Evolutionary conservation across 2,113 vertebrate species (phyloP).

Genomic region (Urocitellus parryii): DNA sequence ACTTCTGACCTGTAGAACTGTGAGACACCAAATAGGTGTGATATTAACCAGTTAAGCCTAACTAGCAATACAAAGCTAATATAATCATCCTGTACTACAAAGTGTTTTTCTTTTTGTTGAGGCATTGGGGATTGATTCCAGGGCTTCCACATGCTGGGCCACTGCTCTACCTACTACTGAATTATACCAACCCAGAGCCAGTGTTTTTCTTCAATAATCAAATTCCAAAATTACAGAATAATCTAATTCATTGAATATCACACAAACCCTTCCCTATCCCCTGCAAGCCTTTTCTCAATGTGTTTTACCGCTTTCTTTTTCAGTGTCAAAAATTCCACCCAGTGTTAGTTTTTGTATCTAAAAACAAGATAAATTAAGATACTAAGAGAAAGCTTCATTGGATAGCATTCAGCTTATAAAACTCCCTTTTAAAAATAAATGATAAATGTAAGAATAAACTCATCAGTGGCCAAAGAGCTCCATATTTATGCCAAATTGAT

Average conservation of each 20-base stretch:
- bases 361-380: constrained; percentile 49
- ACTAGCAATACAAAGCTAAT: neutral
- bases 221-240: neutral
- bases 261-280: neutral
- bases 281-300: constrained; percentile 29
- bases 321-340: neutral
- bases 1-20: constrained; percentile 23
- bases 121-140: too few species aligned
- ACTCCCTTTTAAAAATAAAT: constrained; percentile 27
- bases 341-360: constrained; percentile 32
- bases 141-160: too few species aligned
- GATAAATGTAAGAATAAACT: constrained; percentile 54
- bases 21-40: neutral
- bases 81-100: neutral
- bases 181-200: neutral
- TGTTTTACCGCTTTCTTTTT: constrained; percentile 1
- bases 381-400: constrained; percentile 44
- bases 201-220: neutral
- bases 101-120: too few species aligned
- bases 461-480: neutral
- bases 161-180: too few species aligned
- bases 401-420: neutral
- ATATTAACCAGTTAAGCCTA: neutral
- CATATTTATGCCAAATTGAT: neutral
- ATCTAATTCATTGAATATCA: neutral